Base-by-base conservation (phyloP, 2,113 vertebrate genomes). In the Mormoops blainvillei region DNA sequence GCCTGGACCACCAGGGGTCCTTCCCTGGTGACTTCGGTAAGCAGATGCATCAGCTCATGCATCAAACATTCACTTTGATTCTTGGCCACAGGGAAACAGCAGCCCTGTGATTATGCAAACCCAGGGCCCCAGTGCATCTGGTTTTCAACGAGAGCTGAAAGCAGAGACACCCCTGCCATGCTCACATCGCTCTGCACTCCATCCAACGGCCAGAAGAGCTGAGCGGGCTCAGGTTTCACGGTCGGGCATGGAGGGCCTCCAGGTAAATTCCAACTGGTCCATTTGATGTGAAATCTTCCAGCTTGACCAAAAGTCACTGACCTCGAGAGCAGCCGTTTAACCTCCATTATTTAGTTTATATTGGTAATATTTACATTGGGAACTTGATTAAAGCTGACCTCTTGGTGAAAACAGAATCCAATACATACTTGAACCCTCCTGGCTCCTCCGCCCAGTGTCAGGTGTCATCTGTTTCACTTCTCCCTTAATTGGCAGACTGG, bases 351-450 rank as follows among this genome's bases (percentile, higher is more conserved):
- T 96, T 94, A 93, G 97, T 97, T 97, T 97, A 94, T 97, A 95
- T 94, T 95, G 95, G 95, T 93, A 65, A 92, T 95, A 97, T 98
- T 97, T 96, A 97, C 89, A 93, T 48, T 92, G 91, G 86, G 90
- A 89, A 95, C 97, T 96, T 97, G 97, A 98, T 97, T 97, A 97
- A 97, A 98, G 97, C 96, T 93, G 96, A 96, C 94, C 96, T 94
- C 48, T 71, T 91, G 88, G 82, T 87, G 89, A 95, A 97, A 91
- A 94, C 41, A 45, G 96, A 97, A 96, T 91, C 89, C 41, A 95
- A 26, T 89, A 71, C 6, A 5, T 58, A 86, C 71, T 65, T 77
- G 94, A 92, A 91, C 78, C 84, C 52, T 31, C 70, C 90, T 0
- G 19, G 78, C 63, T 95, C 91, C 96, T 87, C 95, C 61, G 18